Percentiles rank a stretch among this genome's conserved stretches.
These are phyloP conservation scores for Polyommatus iphigenia DNA, from an alignment of 2,888 invertebrate species.

Conservation along the genomic window DNA sequence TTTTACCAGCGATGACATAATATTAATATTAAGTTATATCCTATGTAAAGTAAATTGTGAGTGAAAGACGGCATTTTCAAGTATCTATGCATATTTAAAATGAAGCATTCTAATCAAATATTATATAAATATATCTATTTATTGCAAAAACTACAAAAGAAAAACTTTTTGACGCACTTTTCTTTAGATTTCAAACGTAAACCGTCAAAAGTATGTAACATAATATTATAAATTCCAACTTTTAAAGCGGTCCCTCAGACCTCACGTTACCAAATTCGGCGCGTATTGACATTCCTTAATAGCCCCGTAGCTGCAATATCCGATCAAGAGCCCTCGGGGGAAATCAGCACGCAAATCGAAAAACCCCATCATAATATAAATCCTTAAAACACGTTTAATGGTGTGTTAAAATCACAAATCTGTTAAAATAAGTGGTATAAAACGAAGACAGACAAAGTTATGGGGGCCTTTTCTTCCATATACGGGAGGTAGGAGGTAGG, in stretches of 20 bases:
- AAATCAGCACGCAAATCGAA: constrained; percentile 19
- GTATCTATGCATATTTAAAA: background rate
- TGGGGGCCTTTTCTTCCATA: no score
- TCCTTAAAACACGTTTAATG: background rate
- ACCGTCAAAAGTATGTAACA: background rate
- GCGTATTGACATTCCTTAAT: constrained; percentile 25
- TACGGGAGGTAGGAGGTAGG: no score
- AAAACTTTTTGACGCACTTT: no score
- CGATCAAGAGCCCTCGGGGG: constrained; percentile 3
- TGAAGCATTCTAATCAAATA: background rate
- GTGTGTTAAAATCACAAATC: constrained; percentile 1
- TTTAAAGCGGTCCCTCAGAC: background rate
- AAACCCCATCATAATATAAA: background rate
- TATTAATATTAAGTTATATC: no score
- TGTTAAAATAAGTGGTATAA: background rate
- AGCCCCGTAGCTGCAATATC: constrained; percentile 22
- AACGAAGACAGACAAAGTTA: background rate
- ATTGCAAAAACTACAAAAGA: background rate
- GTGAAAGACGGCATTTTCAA: no score
- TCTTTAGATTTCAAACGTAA: no score
- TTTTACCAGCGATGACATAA: no score
- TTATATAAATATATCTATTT: background rate
- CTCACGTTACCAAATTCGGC: background rate
- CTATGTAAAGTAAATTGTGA: no score
- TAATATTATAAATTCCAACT: background rate